Base-by-base conservation (phyloP, 2,113 vertebrate genomes). In the Cebidichthys violaceus region DNA sequence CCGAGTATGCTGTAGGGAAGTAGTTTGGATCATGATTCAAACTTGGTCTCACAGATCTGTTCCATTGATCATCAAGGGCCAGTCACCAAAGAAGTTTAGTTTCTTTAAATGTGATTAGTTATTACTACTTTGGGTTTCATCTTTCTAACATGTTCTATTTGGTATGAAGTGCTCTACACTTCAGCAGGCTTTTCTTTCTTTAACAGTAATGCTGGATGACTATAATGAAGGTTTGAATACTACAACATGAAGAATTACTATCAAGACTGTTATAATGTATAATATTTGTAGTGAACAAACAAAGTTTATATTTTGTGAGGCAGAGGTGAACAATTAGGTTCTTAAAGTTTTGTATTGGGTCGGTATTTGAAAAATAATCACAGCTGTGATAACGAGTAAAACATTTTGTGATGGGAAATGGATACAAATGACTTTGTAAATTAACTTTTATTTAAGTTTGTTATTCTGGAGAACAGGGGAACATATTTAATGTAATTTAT, bases 401-500 rank as follows among this genome's bases (percentile, higher is more conserved):
- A 9, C 3, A 41, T 69, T 81, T 86, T 79, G 43, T 47, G 45
- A 64, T 45, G 35, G 55, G 55, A 33, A 73, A 66, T 50, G 33
- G 47, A 65, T 77, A 14, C 22, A 57, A 70, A 59, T 75, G 37
- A 13, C 85, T 91, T 79, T 82, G 33, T 85, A 83, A 70, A 70
- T 72, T 0, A 47, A 65, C 17, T 33, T 6, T 70, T 83, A 83
- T 88, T 86, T 74, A 82, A 35, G 31, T 81, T 89, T 50, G 47
- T 62, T 76, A 66, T 57, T 87, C 43, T 79, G 78, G 64, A 62
- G 35, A 85, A 77, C 15, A 15, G 60, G 64, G 79, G 45, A 33
- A 88, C 11, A 55, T 89, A 91, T 92, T 91, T 92, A 88, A 92
- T 88, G 39, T 91, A 89, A 94, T 89, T 93, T 92, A 93, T 91